Conservation (phyloP, 2,797 vertebrate species). For the Cyclura pinguis region DNA sequence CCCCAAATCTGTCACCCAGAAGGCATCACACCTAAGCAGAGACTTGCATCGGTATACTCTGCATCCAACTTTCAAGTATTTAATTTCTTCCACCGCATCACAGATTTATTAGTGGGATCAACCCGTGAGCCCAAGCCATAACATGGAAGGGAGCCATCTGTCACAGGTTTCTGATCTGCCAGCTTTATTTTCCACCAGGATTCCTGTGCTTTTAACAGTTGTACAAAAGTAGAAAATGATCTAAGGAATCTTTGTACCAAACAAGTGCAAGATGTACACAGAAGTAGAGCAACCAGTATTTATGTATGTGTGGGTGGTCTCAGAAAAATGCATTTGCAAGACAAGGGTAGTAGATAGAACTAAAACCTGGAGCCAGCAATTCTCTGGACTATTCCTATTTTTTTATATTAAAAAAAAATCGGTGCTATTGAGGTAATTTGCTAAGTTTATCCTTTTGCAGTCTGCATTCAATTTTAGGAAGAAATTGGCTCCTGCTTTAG, state of each 20-base stretch:
- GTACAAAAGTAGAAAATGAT: background rate
- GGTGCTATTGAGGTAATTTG: conserved; percentile 56
- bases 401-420: conserved; percentile 31
- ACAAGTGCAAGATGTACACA: background rate
- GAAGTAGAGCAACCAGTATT: background rate
- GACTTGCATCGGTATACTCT: background rate
- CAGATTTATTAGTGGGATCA: background rate
- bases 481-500: conserved; percentile 56
- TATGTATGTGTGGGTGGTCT: background rate
- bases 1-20: background rate
- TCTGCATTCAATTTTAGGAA: conserved; percentile 69
- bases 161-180: background rate
- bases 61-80: background rate
- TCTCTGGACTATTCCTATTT: conserved; percentile 15
- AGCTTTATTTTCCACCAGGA: background rate
- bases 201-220: background rate
- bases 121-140: background rate
- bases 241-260: background rate
- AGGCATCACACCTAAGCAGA: background rate
- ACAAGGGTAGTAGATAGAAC: conserved; percentile 10
- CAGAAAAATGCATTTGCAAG: conserved; percentile 6
- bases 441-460: conserved; percentile 54
- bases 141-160: background rate
- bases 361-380: conserved; percentile 26
- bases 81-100: background rate